These are phyloP conservation scores for Pelodiscus sinensis DNA, from an alignment of 2,113 vertebrate species.

Conservation along the genomic window DNA sequence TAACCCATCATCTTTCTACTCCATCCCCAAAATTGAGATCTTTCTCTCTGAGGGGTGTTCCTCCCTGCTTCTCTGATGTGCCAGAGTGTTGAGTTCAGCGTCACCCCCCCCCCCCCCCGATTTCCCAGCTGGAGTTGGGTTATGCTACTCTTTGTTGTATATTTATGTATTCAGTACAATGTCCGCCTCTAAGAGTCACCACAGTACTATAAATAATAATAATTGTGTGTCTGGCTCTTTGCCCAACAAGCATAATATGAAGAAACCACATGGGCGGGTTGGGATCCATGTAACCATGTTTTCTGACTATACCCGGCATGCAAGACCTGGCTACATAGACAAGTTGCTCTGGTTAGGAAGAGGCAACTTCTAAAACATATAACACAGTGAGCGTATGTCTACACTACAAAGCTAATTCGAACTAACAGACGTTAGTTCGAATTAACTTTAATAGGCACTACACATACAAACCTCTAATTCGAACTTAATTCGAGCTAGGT, in stretches of 20 bases:
- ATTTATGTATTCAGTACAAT: slow-evolving; percentile 26
- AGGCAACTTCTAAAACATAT: background rate
- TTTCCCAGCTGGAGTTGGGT: background rate
- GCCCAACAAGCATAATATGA: background rate
- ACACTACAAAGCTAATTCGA: too few species aligned
- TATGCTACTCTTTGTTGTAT: slow-evolving; percentile 18
- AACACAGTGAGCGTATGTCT: accelerated
- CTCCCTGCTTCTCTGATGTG: background rate
- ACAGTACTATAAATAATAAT: background rate
- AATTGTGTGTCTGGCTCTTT: background rate
- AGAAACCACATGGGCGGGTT: background rate
- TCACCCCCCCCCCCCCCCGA: slow-evolving; percentile 3
- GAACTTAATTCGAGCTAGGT: too few species aligned
- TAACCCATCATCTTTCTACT: background rate
- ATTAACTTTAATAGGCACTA: too few species aligned
- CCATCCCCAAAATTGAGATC: background rate
- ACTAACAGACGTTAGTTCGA: too few species aligned
- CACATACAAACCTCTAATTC: too few species aligned
- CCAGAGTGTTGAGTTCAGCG: background rate
- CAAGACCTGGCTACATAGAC: background rate
- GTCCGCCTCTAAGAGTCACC: background rate
- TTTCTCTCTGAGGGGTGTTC: background rate
- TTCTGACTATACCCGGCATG: background rate
- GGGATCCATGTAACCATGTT: background rate
- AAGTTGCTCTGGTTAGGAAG: background rate